Base-by-base conservation (phyloP, 2,888 invertebrate species). In the Masnerella sp. region DNA sequence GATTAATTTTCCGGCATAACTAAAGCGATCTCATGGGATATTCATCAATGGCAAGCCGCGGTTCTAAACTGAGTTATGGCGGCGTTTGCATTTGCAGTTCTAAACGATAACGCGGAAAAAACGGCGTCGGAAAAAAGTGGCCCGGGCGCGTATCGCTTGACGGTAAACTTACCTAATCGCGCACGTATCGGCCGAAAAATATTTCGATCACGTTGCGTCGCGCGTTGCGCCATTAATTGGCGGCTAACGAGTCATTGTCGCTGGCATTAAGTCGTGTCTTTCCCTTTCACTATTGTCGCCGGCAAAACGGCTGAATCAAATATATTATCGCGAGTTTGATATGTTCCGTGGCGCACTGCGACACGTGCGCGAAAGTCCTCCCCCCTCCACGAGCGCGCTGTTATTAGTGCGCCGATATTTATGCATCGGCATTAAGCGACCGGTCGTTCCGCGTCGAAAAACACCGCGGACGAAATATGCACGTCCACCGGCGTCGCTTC, bases 271-370 rank as follows among this genome's bases (percentile, higher is more conserved):
- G 34, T 56, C 38, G 36, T 47, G 54, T 47, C 47, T 45, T 54
- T 54, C 54, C 30, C 65, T 43, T 65, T 65, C 47, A 38, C 45
- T 25, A 54, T 64, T 45, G 32, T 43, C 54, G 68, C 43, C 59
- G 56, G 65, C 40, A 59, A 54, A 61, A 69, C 38, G 45, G 54
- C 54, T 25, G 49, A 83, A 83, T 83, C 82, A 83, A 82, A 82
- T 79, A 79, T 78, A 83, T 84, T 83, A 84, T 84, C 84, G 82
- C 83, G 78, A 82, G 82, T 82, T 83, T 81, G 82, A 80, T 79
- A 81, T 78, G 79, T 73, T 78, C 77, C 75, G 62, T 22, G 32
- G 36, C 54, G 36, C 45, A 45, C 18, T 78, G 77, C 76, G 76
- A 80, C 82, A 80, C 78, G 80, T 80, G 82, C 81, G 75, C n/a